Evolutionary conservation across 1,140 invertebrate genomes (phyloP).

Genomic region (Vanessa tameamea): DNA sequence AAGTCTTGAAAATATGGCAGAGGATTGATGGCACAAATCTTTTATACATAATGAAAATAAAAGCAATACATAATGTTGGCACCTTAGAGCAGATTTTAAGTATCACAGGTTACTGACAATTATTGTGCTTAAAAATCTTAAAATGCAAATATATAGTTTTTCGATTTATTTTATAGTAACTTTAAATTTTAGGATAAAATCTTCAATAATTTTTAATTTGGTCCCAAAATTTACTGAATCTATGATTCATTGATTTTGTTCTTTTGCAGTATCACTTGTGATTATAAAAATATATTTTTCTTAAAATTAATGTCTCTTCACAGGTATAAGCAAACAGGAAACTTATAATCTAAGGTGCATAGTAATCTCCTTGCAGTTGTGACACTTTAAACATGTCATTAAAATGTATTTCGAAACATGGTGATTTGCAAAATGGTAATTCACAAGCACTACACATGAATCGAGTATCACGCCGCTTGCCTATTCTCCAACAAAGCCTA

Average conservation of each 20-base stretch:
- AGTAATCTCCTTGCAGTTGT: conserved; percentile 74
- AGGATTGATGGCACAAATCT: conserved; percentile 66
- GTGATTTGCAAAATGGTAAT: conserved; percentile 77
- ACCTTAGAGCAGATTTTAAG: conserved; percentile 58
- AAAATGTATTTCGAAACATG: conserved; percentile 78
- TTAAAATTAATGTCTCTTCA: conserved; percentile 43
- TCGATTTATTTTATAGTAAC: conserved; percentile 24
- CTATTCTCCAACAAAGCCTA: conserved; percentile 76
- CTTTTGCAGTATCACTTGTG: conserved; percentile 46
- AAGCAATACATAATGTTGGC: conserved; percentile 50
- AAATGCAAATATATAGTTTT: conserved; percentile 30
- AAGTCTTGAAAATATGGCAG: conserved; percentile 72
- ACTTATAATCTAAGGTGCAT: conserved; percentile 54
- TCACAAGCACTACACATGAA: conserved; percentile 79
- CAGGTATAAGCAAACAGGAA: conserved; percentile 43
- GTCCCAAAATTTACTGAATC: conserved; percentile 70
- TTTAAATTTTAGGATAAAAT: conserved; percentile 17
- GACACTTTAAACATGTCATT: conserved; percentile 74
- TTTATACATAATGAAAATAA: conserved; percentile 34
- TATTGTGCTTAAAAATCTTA: conserved; percentile 31
- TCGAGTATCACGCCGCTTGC: conserved; percentile 73
- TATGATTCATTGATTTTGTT: conserved; percentile 60
- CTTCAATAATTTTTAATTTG: conserved; percentile 47
- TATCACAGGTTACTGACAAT: conserved; percentile 66
- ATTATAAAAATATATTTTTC: conserved; percentile 46